These are phyloP conservation scores for Ictalurus furcatus DNA, from an alignment of 2,113 vertebrate genomes.

Conservation along the genomic window DNA sequence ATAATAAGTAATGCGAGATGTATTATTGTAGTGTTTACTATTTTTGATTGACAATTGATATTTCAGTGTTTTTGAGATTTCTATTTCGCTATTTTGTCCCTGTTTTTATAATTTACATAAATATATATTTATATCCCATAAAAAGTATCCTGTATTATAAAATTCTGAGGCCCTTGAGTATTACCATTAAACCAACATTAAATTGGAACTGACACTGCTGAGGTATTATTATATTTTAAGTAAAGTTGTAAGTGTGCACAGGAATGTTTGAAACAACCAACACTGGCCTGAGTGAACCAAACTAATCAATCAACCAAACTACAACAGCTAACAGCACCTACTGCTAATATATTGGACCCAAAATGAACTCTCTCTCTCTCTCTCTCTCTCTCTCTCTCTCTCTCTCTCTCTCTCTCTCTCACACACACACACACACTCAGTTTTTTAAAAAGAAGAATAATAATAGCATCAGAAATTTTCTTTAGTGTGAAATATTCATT, in stretches of 20 bases:
- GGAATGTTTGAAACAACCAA: background rate
- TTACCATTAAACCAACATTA: background rate
- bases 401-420: background rate
- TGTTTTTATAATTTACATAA: background rate
- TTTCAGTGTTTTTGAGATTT: background rate
- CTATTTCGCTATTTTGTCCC: background rate
- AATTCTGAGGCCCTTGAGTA: background rate
- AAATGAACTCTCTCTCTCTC: slow-evolving; percentile 24
- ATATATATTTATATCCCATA: background rate
- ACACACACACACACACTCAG: slow-evolving; percentile 15
- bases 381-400: too few relatives aligned
- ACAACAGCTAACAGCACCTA: background rate
- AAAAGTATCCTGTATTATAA: background rate
- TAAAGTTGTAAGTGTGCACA: background rate
- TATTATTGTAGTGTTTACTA: background rate
- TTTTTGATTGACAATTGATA: background rate
- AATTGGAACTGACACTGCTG: background rate
- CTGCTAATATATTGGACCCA: background rate
- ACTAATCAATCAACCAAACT: background rate
- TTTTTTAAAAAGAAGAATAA: background rate
- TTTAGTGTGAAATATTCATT: background rate
- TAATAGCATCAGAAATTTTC: background rate
- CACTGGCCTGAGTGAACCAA: background rate
- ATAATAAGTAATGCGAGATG: background rate
- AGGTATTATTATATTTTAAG: background rate